phyloP scores from a whole-genome alignment of 1,140 invertebrate species.

The Scaptomyza graminum region DNA sequence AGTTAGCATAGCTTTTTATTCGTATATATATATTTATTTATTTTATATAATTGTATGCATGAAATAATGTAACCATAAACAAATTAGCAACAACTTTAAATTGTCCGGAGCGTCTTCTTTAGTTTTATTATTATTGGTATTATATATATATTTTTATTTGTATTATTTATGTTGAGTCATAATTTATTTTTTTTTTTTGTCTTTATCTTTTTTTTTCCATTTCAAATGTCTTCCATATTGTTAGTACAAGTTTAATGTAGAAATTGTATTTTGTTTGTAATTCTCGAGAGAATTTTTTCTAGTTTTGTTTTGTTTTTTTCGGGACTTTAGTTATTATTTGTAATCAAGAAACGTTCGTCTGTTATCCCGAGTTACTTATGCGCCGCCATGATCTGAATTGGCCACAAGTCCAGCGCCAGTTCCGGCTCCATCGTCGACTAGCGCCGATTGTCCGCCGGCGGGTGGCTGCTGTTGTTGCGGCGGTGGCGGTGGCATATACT shows the following conservation, averaged over 20 bases:
- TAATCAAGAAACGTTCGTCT: constrained; percentile 35
- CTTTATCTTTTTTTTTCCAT: constrained; percentile 1
- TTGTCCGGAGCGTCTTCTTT: constrained; percentile 73
- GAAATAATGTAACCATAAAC: constrained; percentile 83
- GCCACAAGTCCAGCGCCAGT: constrained; percentile 28
- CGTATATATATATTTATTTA: constrained; percentile 49
- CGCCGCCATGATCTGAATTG: constrained; percentile 56
- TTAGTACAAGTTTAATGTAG: constrained; percentile 43
- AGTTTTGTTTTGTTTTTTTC: constrained; percentile 34
- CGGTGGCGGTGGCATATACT: constrained; percentile 82
- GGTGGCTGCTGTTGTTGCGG: constrained; percentile 66
- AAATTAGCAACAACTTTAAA: constrained; percentile 80
- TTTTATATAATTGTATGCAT: constrained; percentile 68
- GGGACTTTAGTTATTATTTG: constrained; percentile 26
- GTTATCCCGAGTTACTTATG: constrained; percentile 62
- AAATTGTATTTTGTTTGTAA: constrained; percentile 68
- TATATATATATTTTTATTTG: constrained; percentile 25
- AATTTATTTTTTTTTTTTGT: constrained; percentile 56
- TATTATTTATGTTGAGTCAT: constrained; percentile 63
- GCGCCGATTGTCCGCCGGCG: constrained; percentile 70
- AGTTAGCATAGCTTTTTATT: constrained; percentile 44
- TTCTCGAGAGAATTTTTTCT: constrained; percentile 66
- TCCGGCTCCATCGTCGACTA: constrained; percentile 57
- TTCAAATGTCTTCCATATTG: not conserved
- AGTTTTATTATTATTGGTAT: constrained; percentile 52